Conservation (phyloP, 2,888 invertebrate species). For the Eristalinus aeneus region DNA sequence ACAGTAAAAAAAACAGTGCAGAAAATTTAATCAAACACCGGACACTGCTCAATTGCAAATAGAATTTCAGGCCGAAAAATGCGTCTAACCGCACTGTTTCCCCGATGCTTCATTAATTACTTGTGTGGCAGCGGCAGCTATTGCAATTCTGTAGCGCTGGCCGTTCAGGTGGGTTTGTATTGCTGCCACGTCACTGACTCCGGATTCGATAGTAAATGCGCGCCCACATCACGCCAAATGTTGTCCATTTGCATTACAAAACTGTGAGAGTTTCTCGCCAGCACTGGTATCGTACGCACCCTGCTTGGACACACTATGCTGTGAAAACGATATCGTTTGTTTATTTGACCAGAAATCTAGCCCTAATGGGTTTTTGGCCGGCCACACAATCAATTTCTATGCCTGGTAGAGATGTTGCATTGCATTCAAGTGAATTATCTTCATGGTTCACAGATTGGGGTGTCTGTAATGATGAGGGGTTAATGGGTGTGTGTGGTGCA, state of each 20-base stretch:
- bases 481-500: slow-evolving; percentile 19
- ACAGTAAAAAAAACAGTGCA: slow-evolving; percentile 16
- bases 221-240: slow-evolving; percentile 10
- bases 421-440: slow-evolving; percentile 59
- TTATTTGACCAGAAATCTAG: slow-evolving; percentile 68
- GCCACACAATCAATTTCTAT: slow-evolving; percentile 68
- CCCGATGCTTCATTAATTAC: slow-evolving; percentile 67
- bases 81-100: slow-evolving; percentile 61
- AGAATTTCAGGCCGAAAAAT: slow-evolving; percentile 52
- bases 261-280: slow-evolving; percentile 17
- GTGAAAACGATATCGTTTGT: slow-evolving; percentile 39
- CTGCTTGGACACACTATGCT: neutral
- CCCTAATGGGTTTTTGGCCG: slow-evolving; percentile 57
- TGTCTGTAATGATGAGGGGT: slow-evolving; percentile 13
- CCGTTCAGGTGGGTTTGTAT: neutral
- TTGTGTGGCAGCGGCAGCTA: slow-evolving; percentile 28
- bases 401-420: slow-evolving; percentile 32
- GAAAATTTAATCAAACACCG: slow-evolving; percentile 64
- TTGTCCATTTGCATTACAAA: slow-evolving; percentile 47
- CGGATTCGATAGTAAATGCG: slow-evolving; percentile 49
- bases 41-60: slow-evolving; percentile 49
- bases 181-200: neutral
- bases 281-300: slow-evolving; percentile 3
- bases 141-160: slow-evolving; percentile 9
- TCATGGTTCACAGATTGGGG: slow-evolving; percentile 22